phyloP scores from a whole-genome alignment of 2,888 invertebrate species.

The Drosophila merina region DNA sequence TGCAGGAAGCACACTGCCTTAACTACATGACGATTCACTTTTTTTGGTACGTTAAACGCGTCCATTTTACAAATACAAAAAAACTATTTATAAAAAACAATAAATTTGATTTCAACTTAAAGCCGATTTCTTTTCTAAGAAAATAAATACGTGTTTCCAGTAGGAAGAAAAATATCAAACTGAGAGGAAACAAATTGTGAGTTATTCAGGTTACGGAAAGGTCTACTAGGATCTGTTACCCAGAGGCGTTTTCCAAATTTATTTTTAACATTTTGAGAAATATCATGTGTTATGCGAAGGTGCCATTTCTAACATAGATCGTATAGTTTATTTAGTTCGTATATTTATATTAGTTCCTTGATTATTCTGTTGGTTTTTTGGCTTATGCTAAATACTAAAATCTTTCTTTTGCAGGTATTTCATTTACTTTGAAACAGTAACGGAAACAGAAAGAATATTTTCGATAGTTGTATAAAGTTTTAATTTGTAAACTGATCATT shows the following conservation, averaged over 20 bases:
- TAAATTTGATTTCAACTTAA: background rate
- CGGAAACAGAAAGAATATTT: constrained; percentile 38
- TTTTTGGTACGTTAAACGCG: background rate
- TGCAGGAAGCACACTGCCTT: constrained; percentile 17
- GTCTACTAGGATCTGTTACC: constrained; percentile 12
- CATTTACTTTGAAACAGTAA: constrained; percentile 36
- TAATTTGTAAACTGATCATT: constrained; percentile 31
- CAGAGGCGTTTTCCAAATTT: constrained; percentile 20
- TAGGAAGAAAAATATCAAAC: background rate
- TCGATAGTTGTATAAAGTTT: constrained; percentile 12
- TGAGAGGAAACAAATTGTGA: background rate
- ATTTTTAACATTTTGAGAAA: constrained; percentile 38
- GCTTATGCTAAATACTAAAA: constrained; percentile 71
- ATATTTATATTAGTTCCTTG: constrained; percentile 35
- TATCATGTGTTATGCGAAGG: constrained; percentile 31
- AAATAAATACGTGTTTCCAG: background rate
- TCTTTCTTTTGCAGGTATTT: constrained; percentile 65
- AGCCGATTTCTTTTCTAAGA: background rate
- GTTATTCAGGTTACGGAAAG: constrained; percentile 12
- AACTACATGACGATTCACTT: constrained; percentile 13
- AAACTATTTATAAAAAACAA: background rate
- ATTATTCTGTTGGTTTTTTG: constrained; percentile 50
- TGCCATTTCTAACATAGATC: constrained; percentile 33
- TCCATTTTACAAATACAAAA: constrained; percentile 2
- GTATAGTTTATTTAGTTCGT: constrained; percentile 29